These are phyloP conservation scores for Brotula barbata DNA, from an alignment of 2,797 vertebrate genomes.

Conservation along the genomic window DNA sequence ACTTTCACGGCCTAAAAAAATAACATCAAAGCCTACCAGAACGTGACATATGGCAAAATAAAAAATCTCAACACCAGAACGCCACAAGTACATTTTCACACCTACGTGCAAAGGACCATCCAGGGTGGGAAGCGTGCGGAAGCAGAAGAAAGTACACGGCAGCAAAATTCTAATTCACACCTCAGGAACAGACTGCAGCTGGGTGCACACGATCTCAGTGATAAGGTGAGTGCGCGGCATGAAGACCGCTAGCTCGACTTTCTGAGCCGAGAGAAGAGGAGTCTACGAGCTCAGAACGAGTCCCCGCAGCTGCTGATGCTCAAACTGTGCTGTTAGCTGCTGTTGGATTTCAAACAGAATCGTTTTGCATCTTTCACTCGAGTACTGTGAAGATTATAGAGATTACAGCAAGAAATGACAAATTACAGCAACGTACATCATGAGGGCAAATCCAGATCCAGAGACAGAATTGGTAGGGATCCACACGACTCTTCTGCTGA, in stretches of 20 bases:
- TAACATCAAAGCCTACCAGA: slow-evolving; percentile 12
- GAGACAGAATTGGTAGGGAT: no score
- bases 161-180: slow-evolving; percentile 42
- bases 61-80: slow-evolving; percentile 14
- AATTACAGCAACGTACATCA: neutral
- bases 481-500: no score
- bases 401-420: neutral
- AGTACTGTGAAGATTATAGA: no score
- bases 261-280: neutral
- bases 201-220: slow-evolving; percentile 5
- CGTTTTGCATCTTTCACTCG: no score
- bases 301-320: neutral
- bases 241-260: neutral
- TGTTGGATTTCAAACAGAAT: neutral
- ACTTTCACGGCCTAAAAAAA: slow-evolving; percentile 21
- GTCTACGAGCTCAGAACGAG: neutral
- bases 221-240: slow-evolving; percentile 5
- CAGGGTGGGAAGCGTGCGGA: slow-evolving; percentile 3
- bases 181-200: slow-evolving; percentile 32
- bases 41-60: slow-evolving; percentile 1
- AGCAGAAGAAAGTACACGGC: slow-evolving; percentile 20
- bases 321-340: neutral
- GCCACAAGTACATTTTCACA: slow-evolving; percentile 25
- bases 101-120: neutral
- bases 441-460: no score